Evolutionary conservation across 2,797 vertebrate genomes (phyloP).

Genomic region (Pyrrhura leucotis): DNA sequence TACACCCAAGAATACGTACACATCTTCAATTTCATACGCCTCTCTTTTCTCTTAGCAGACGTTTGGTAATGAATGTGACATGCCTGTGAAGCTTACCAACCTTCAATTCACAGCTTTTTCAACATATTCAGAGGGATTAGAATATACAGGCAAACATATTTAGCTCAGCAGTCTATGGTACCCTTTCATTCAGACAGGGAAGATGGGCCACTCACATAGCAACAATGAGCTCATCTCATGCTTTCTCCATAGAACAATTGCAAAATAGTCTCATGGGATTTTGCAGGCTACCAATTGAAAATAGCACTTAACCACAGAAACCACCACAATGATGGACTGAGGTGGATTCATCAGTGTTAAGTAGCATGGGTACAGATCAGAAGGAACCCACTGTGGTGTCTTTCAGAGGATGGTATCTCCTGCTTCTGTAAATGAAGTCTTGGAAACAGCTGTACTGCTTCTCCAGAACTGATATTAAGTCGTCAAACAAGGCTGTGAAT

Average conservation of each 20-base stretch:
- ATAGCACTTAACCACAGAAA: not conserved
- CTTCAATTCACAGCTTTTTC: not conserved
- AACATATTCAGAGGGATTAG: not conserved
- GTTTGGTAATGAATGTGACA: not conserved
- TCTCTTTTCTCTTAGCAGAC: not conserved
- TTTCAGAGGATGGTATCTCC: not conserved
- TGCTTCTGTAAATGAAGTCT: not conserved
- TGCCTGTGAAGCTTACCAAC: not conserved
- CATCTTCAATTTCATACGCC: not conserved
- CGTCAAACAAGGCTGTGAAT: not conserved
- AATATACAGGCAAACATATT: not conserved
- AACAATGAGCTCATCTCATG: not conserved
- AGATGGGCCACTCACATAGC: not conserved
- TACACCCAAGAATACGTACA: not conserved
- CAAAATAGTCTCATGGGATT: not conserved
- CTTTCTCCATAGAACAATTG: not conserved
- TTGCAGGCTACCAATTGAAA: not conserved
- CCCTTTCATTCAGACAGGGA: not conserved
- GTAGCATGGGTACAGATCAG: not conserved
- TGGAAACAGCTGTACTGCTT: not conserved
- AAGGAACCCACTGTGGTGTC: not conserved
- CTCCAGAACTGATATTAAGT: not conserved
- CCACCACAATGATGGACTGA: not conserved
- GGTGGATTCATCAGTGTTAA: not conserved
- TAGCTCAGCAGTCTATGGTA: not conserved